Evolutionary conservation across 1,140 invertebrate species (phyloP), one percentile per base, ranked within the genome.

Genomic region (Aphidius gifuensis): DNA sequence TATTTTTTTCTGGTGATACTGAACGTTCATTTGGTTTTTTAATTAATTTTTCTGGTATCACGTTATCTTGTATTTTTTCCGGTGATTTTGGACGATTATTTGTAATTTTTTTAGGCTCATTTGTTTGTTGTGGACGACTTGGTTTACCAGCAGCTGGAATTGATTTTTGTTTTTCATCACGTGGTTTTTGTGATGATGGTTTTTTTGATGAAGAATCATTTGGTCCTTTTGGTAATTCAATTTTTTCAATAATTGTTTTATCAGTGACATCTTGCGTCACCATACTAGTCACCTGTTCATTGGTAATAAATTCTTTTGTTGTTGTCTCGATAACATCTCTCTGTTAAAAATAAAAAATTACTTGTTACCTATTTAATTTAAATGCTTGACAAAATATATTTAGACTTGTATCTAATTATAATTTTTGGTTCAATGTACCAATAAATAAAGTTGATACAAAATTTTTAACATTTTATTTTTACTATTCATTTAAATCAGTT

Each of bases 201-300:
- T 66, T 61, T 6, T 76, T 74, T 5, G 72, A 71, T n/a, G 72
- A 58, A n/a, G 65, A 68, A 54, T 71, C 69, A 5, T 11, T 50
- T 6, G 68, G 64, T 16, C 68, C 59, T 38, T 42, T 68, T 39
- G 68, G 57, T 4, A 45, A 50, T n/a, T 66, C 43, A 63, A 69
- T 64, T 61, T 60, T 66, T 54, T 73, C 68, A 59, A 71, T 68
- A 49, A 64, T 62, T 7, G 40, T 68, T 40, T 78, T 69, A 54
- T 77, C 75, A 56, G 71, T 65, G 64, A 77, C 76, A 78, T 79
- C 74, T 63, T 70, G 70, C 56, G 71, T 56, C 70, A 79, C 77
- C 75, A 78, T 80, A 62, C 74, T 78, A 70, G 71, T 78, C 73
- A 76, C 66, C 74, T 74, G 74, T 64, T 77, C 72, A 62, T 69